These are phyloP conservation scores for Melolontha melolontha DNA, from an alignment of 2,888 invertebrate genomes.

Conservation along the genomic window DNA sequence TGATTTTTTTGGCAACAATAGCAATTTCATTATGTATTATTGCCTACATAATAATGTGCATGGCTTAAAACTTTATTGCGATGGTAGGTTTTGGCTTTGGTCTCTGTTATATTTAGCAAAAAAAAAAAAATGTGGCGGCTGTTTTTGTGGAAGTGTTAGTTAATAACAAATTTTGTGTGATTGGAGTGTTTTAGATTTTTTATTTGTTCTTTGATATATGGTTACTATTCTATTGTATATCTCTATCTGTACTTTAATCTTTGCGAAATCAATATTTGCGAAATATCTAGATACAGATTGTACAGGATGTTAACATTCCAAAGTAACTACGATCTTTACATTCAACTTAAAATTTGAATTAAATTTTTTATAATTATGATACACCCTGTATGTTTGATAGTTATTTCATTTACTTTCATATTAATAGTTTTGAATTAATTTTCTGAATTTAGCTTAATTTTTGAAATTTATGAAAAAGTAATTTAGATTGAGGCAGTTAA, in stretches of 20 bases:
- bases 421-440: too few relatives aligned
- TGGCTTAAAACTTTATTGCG: background rate
- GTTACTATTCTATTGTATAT: slow-evolving; percentile 3
- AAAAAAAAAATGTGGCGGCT: slow-evolving; percentile 15
- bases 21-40: slow-evolving; percentile 18
- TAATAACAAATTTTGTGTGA: background rate
- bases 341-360: too few relatives aligned
- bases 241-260: background rate
- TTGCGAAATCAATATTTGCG: slow-evolving; percentile 1
- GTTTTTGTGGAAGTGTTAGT: background rate
- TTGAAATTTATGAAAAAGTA: too few relatives aligned
- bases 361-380: too few relatives aligned
- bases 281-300: too few relatives aligned
- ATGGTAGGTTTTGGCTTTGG: too few relatives aligned
- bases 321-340: too few relatives aligned
- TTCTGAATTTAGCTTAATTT: too few relatives aligned
- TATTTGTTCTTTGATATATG: background rate
- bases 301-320: too few relatives aligned
- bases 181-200: background rate
- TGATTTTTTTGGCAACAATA: slow-evolving; percentile 12
- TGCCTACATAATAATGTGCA: slow-evolving; percentile 4
- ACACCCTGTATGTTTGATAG: too few relatives aligned
- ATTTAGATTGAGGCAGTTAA: too few relatives aligned
- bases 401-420: too few relatives aligned
- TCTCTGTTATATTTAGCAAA: background rate